Base-by-base conservation (phyloP, 2,888 invertebrate species). In the Xylocampa areola region DNA sequence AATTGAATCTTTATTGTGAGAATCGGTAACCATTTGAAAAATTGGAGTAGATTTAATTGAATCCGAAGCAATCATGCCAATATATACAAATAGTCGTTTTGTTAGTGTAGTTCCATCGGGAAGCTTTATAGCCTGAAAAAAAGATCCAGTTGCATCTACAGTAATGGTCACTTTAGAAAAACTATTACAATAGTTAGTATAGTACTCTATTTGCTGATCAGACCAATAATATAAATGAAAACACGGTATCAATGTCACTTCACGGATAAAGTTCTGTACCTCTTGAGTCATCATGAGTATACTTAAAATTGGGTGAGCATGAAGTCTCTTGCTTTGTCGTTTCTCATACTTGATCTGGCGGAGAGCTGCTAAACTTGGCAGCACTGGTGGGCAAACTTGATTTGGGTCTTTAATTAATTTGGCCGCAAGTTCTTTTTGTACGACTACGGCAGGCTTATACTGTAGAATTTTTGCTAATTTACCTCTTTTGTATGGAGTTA, bases 61-160 rank as follows among this genome's bases (percentile, higher is more conserved):
- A 49, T 57, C 55, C 40, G 55, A 55, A 51, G 55, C 55, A 44
- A 65, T 58, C 52, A 65, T 52, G 51, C 60, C 64, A 49, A 52
- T 52, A 49, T 63, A 63, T 45, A 65, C 49, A 57, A 66, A 66
- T 49, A 66, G 52, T 59, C 48, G 49, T 59, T 62, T 66, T 51
- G 66, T 66, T 39, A 44, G 44, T 55, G 37, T 54, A 44, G 59
- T 55, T 33, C 64, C 54, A 66, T 66, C 54, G 33, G 62, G 58
- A 48, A 66, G 53, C 53, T 43, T 41, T 48, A 58, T 62, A 54
- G 52, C 43, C 43, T 43, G 43, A 48, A 59, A 59, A 59, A 62
- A 63, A 54, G 66, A 67, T 30, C 63, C 66, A 51, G 66, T 67
- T 48, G 63, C 66, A 54, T 66, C 62, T 62, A 62, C 54, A 51